phyloP scores from a whole-genome alignment of 2,797 vertebrate genomes.

The Amblyopsis hoosieri region DNA sequence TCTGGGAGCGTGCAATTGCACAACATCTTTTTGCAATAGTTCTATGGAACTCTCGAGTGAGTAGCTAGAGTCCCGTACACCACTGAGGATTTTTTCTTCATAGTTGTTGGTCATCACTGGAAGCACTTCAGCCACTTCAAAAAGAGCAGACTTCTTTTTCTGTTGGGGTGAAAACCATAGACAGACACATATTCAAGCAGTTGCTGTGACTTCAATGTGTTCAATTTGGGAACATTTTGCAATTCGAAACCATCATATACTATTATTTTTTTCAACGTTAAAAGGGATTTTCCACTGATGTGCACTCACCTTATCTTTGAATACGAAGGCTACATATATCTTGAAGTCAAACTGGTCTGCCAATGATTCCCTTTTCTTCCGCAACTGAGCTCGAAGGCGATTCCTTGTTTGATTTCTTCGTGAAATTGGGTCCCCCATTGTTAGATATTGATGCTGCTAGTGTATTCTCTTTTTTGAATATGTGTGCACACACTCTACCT shows the following conservation, averaged over 20 bases:
- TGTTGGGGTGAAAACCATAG: constrained; percentile 48
- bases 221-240: not conserved
- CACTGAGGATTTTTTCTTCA: constrained; percentile 98
- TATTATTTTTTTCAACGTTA: not conserved
- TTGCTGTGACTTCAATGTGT: not conserved
- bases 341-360: constrained; percentile 99
- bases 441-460: constrained; percentile 81
- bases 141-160: constrained; percentile 99
- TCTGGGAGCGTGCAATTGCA: constrained; percentile 97
- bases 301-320: constrained; percentile 96
- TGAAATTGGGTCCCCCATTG: constrained; percentile 99
- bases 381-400: constrained; percentile 99
- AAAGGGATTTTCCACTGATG: not conserved
- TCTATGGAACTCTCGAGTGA: constrained; percentile 98
- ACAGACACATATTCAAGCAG: not conserved
- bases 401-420: constrained; percentile 99
- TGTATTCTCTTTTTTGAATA: constrained; percentile 48
- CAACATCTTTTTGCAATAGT: constrained; percentile 98
- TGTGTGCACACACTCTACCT: constrained; percentile 34
- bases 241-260: not conserved
- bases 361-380: constrained; percentile 99
- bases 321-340: constrained; percentile 99
- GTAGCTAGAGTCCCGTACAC: constrained; percentile 97
- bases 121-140: constrained; percentile 99
- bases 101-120: constrained; percentile 99